phyloP scores from a whole-genome alignment of 2,113 vertebrate genomes.

The Recurvirostra avosetta region DNA sequence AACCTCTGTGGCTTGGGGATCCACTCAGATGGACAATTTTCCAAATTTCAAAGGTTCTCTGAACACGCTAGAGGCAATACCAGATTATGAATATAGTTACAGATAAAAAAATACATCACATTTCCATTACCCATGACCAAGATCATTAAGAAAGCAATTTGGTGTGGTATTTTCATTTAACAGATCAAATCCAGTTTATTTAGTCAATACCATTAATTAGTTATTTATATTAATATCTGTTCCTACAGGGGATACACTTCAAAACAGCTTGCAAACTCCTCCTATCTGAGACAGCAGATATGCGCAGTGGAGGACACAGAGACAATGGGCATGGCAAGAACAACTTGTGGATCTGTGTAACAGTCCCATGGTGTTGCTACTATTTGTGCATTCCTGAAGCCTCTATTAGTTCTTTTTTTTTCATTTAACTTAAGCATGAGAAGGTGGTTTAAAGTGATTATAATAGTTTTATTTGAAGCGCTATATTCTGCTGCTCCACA shows the following conservation, averaged over 20 bases:
- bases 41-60: neutral
- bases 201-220: neutral
- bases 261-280: neutral
- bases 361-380: neutral
- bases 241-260: neutral
- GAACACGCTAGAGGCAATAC: neutral
- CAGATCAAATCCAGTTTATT: slow-evolving; percentile 25
- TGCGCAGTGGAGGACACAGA: neutral
- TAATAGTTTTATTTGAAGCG: neutral
- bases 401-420: neutral
- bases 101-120: neutral
- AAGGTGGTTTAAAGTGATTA: neutral
- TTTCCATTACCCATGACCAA: neutral
- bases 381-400: neutral
- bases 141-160: slow-evolving; percentile 17
- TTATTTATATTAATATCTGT: neutral
- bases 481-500: neutral
- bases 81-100: neutral
- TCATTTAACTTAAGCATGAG: neutral
- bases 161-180: slow-evolving; percentile 12
- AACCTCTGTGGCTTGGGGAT: neutral
- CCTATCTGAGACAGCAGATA: neutral
- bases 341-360: accelerated
- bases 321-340: neutral
- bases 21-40: neutral